A percentile compares a stretch with the other conserved stretches of the same genome.
phyloP scores from a whole-genome alignment of 2,113 vertebrate genomes.

The Pedionomus torquatus region DNA sequence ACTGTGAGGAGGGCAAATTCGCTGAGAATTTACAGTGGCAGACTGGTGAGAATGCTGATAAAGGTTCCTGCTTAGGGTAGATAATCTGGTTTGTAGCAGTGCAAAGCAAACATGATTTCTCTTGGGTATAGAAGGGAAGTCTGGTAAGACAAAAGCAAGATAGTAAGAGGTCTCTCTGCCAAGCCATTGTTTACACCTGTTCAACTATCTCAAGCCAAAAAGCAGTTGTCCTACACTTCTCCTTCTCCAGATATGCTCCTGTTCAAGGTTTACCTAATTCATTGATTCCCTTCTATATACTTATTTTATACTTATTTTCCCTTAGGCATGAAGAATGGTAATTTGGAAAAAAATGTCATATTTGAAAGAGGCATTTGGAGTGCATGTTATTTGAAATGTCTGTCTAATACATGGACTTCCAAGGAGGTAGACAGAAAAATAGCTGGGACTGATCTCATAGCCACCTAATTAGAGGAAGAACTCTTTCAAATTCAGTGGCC shows the following conservation, averaged over 20 bases:
- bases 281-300: not conserved
- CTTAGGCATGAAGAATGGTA: not conserved
- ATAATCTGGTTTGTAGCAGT: not conserved
- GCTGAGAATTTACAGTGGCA: not conserved
- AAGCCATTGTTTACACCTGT: not conserved
- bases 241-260: not conserved
- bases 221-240: not conserved
- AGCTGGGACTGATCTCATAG: not conserved
- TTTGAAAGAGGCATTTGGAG: not conserved
- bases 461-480: not conserved
- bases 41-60: not conserved
- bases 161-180: not conserved
- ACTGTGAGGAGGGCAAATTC: not conserved
- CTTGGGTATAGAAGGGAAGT: not conserved
- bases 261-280: not conserved
- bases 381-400: not conserved
- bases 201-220: not conserved
- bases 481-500: not conserved
- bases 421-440: not conserved
- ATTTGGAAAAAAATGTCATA: not conserved
- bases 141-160: not conserved
- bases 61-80: not conserved
- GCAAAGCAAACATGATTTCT: not conserved
- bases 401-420: not conserved
- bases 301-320: not conserved